These are phyloP conservation scores for Drosophila truncata DNA, from an alignment of 1,140 invertebrate genomes.

Conservation along the genomic window DNA sequence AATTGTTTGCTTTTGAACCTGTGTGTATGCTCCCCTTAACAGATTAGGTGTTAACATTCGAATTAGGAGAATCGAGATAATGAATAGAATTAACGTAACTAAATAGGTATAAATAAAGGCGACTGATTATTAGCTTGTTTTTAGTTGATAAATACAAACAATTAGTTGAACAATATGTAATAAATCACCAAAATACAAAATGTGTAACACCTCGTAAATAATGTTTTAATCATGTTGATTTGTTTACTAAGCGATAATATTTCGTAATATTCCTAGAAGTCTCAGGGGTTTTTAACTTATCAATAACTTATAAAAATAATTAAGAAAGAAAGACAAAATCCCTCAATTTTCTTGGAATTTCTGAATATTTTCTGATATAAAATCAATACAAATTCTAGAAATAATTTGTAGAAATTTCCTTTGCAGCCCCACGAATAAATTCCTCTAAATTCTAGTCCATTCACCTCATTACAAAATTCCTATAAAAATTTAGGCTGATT, in stretches of 20 bases:
- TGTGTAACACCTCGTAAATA: constrained; percentile 5
- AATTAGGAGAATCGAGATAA: constrained; percentile 29
- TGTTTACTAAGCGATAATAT: not conserved
- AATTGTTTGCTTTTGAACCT: constrained; percentile 25
- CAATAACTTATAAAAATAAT: too few species aligned
- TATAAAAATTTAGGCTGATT: constrained; percentile 29
- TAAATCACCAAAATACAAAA: not conserved
- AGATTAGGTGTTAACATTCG: constrained; percentile 21
- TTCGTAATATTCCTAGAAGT: too few species aligned
- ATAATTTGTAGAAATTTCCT: not conserved
- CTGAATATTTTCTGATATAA: not conserved
- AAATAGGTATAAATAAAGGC: constrained; percentile 24
- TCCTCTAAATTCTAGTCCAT: constrained; percentile 10
- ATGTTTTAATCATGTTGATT: not conserved
- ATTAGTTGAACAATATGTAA: constrained; percentile 8
- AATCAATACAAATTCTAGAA: not conserved
- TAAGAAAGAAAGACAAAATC: too few species aligned
- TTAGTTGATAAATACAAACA: constrained; percentile 30
- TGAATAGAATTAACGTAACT: constrained; percentile 29
- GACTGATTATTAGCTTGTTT: constrained; percentile 14
- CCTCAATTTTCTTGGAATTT: too few species aligned
- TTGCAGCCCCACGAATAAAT: not conserved
- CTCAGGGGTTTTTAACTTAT: too few species aligned
- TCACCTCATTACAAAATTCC: constrained; percentile 47
- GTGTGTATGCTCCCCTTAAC: not conserved